Base-by-base conservation (phyloP, 2,888 invertebrate species). In the Hetaerina titia region DNA sequence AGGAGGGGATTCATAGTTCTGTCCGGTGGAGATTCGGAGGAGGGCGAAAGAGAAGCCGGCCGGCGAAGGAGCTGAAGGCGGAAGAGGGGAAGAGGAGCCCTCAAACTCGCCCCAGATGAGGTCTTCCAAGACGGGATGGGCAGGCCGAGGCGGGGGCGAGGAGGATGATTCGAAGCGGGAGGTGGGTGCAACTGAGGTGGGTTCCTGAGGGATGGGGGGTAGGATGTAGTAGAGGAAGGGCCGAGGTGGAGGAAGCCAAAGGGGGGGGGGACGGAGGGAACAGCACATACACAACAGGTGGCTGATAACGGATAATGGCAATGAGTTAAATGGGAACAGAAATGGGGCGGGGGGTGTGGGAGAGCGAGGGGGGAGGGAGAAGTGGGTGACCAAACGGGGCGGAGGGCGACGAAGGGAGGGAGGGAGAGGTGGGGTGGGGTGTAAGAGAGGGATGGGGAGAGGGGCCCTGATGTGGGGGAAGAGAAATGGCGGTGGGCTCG, bases 321-420 rank as follows among this genome's bases (percentile, higher is more conserved):
- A 69, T 31, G 69, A 69, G 92, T 56, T 64, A 92, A 69, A 92
- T 92, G 92, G 89, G 56, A 92, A 69, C 64, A 69, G 92, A 63
- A 22, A 92, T 31, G 63, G 31, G 56, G n/a, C 69, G n/a, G 45
- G 92, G 92, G 69, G 11, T 45, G 69, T 92, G 60, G 57, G 22
- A n/a, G 57, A 89, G n/a, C 56, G n/a, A 56, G 56, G 89, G n/a
- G 57, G 57, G 90, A 57, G 56, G 89, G 45, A 45, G 56, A 89
- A 22, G 89, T 19, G 19, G 60, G 9, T 19, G 58, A 58, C 25
- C 22, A 56, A 25, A 17, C 45, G n/a, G 15, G 90, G 63, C 6
- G 45, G 89, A 22, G 58, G 57, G 69, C n/a, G 69, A 69, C 22
- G 69, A 57, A 22, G 13, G 11, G 57, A 56, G 56, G 88, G 88